These are phyloP conservation scores for Lucinisca nassula DNA, from an alignment of 2,888 invertebrate species.

Conservation along the genomic window DNA sequence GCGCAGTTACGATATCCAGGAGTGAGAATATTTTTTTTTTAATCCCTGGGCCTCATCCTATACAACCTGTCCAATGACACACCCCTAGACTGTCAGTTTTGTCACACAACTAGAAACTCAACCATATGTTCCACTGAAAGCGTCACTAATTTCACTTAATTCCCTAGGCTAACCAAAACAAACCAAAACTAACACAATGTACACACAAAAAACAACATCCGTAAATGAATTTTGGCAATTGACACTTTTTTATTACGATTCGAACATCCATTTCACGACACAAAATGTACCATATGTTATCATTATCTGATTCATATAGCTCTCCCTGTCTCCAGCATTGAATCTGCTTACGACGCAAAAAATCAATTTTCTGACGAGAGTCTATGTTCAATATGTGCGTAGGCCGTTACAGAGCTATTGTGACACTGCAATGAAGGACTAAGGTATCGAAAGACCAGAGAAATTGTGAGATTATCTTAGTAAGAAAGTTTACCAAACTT, in stretches of 20 bases:
- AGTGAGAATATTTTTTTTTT: too few relatives aligned
- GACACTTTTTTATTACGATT: background rate
- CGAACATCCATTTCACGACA: background rate
- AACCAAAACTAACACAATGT: background rate
- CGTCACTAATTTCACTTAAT: background rate
- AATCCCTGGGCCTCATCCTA: too few relatives aligned
- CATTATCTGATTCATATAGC: background rate
- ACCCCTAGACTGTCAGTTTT: too few relatives aligned
- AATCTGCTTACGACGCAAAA: background rate
- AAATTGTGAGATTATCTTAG: background rate
- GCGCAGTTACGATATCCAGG: too few relatives aligned
- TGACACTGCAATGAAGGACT: background rate
- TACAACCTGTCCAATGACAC: too few relatives aligned
- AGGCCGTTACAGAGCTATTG: background rate
- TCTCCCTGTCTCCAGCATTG: background rate
- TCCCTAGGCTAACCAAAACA: background rate
- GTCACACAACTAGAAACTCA: background rate
- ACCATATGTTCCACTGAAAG: background rate
- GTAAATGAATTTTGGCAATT: background rate
- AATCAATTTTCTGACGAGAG: background rate
- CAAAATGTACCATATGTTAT: constrained; percentile 24
- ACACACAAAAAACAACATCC: background rate
- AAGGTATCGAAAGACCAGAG: background rate
- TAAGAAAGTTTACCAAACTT: background rate
- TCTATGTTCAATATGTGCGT: constrained; percentile 4